phyloP scores from a whole-genome alignment of 2,797 vertebrate species.

The Notolabrus celidotus region DNA sequence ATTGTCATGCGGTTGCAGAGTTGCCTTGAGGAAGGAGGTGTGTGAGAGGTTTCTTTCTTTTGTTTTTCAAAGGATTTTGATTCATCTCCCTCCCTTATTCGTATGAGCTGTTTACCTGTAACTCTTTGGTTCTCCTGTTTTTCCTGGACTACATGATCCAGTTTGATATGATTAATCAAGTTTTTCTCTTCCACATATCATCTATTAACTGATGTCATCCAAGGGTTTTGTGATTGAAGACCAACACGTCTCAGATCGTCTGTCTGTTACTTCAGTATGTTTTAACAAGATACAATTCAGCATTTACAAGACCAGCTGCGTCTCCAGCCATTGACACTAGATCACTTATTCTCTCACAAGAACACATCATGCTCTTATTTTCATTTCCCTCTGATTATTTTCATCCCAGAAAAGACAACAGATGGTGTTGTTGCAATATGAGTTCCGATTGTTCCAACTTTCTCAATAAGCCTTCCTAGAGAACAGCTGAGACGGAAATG shows the following conservation, averaged over 20 bases:
- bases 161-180: no score
- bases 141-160: no score
- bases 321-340: conserved; percentile 19
- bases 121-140: conserved; percentile 21
- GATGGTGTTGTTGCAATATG: conserved; percentile 35
- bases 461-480: conserved; percentile 5
- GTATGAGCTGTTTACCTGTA: conserved; percentile 2
- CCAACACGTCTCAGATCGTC: conserved; percentile 1
- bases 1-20: conserved; percentile 57
- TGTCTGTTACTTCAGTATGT: conserved; percentile 14
- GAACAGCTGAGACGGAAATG: conserved; percentile 6
- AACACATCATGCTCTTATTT: conserved; percentile 28
- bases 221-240: background rate
- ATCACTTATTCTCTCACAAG: conserved; percentile 29
- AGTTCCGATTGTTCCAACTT: background rate
- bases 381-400: conserved; percentile 35
- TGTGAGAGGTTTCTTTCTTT: conserved; percentile 67
- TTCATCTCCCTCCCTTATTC: conserved; percentile 11
- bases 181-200: no score
- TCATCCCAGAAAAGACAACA: conserved; percentile 33
- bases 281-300: conserved; percentile 6
- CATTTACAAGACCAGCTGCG: conserved; percentile 25
- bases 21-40: conserved; percentile 33
- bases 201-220: background rate
- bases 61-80: conserved; percentile 41